Evolutionary conservation across 2,888 invertebrate species (phyloP).

Genomic region (Hemistola chrysoprasaria): DNA sequence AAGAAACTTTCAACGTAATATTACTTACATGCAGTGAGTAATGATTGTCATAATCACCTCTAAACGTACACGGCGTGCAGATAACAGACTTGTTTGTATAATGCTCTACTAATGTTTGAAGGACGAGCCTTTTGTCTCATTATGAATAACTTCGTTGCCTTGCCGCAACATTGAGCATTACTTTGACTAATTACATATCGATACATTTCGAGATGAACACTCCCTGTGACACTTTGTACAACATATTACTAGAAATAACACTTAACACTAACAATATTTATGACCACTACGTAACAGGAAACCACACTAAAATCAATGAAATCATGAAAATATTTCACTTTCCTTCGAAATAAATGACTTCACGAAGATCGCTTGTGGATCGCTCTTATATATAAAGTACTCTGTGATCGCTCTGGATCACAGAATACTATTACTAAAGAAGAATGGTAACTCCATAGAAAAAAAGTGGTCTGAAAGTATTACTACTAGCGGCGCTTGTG

Average conservation of each 20-base stretch:
- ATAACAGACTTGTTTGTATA: constrained; percentile 75
- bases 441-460: no score
- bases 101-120: constrained; percentile 75
- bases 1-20: constrained; percentile 45
- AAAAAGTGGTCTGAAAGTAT: no score
- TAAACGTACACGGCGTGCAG: constrained; percentile 61
- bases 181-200: constrained; percentile 37
- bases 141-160: constrained; percentile 69
- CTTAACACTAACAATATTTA: constrained; percentile 19
- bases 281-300: constrained; percentile 15
- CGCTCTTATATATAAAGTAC: no score
- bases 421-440: no score
- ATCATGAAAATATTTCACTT: constrained; percentile 17
- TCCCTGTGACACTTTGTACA: constrained; percentile 31
- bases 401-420: no score
- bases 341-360: constrained; percentile 23
- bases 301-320: constrained; percentile 16
- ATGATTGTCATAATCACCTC: constrained; percentile 72
- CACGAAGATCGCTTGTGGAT: constrained; percentile 17
- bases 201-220: constrained; percentile 41
- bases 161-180: constrained; percentile 49
- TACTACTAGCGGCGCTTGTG: no score
- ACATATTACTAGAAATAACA: constrained; percentile 25
- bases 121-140: constrained; percentile 75
- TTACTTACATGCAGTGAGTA: constrained; percentile 72